A percentile compares a stretch with the other conserved stretches of the same genome.
These are phyloP conservation scores for Pseudotriccus pelzelni DNA, from an alignment of 2,797 vertebrate species.

Conservation along the genomic window DNA sequence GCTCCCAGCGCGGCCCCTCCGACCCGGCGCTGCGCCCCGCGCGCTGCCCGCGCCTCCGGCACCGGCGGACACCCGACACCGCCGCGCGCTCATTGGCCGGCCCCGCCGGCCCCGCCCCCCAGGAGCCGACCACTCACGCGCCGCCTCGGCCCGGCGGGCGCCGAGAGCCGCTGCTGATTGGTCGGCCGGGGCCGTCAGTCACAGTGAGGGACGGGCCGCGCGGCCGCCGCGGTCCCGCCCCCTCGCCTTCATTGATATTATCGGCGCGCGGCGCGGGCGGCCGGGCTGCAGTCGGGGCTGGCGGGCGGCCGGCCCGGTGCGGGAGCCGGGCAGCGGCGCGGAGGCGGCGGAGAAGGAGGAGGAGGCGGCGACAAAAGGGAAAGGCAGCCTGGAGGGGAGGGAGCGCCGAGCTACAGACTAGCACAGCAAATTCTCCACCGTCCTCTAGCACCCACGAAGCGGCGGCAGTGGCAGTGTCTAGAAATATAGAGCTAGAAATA, in stretches of 20 bases:
- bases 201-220: slow-evolving; percentile 61
- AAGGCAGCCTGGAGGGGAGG: slow-evolving; percentile 37
- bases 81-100: slow-evolving; percentile 55
- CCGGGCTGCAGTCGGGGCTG: slow-evolving; percentile 78
- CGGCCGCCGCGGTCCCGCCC: slow-evolving; percentile 25
- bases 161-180: slow-evolving; percentile 14
- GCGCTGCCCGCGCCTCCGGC: neutral
- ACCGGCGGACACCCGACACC: slow-evolving; percentile 62
- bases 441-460: slow-evolving; percentile 39
- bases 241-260: slow-evolving; percentile 82
- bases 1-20: accelerated
- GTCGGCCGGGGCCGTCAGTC: slow-evolving; percentile 58
- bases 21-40: neutral
- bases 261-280: slow-evolving; percentile 83
- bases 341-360: neutral
- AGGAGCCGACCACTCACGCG: neutral
- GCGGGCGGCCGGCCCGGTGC: slow-evolving; percentile 81
- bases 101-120: slow-evolving; percentile 9
- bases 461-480: slow-evolving; percentile 46
- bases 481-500: slow-evolving; percentile 50
- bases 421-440: slow-evolving; percentile 29
- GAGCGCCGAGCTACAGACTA: slow-evolving; percentile 6
- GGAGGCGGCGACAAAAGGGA: neutral
- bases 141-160: neutral
- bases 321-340: slow-evolving; percentile 54